Evolutionary conservation across 2,113 vertebrate species (phyloP).

Genomic region (Gracilinanus agilis): DNA sequence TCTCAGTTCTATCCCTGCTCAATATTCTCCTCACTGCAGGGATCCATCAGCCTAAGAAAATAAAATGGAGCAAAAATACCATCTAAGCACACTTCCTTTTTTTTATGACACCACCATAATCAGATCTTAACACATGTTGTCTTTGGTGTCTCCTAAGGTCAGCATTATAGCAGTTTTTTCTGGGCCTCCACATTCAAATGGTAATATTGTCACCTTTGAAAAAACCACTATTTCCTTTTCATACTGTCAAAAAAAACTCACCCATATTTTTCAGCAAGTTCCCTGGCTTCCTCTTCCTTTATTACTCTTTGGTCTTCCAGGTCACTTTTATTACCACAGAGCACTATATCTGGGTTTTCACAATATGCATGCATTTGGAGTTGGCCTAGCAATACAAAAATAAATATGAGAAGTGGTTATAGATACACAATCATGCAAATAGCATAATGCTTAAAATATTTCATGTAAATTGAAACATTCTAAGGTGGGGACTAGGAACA

Average conservation of each 20-base stretch:
- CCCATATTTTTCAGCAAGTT: constrained; percentile 97
- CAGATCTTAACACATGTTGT: neutral
- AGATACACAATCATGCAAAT: neutral
- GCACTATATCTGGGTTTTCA: constrained; percentile 96
- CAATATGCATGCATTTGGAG: constrained; percentile 97
- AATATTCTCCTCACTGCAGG: constrained; percentile 1
- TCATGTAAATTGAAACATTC: constrained; percentile 11
- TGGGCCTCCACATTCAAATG: neutral
- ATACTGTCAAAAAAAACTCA: constrained; percentile 78
- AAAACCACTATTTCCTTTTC: constrained; percentile 19
- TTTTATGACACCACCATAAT: neutral
- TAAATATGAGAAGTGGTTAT: constrained; percentile 19
- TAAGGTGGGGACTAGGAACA: neutral
- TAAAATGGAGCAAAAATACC: neutral
- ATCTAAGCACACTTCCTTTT: neutral
- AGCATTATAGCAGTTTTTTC: neutral
- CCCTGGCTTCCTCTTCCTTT: constrained; percentile 91
- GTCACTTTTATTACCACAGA: constrained; percentile 98
- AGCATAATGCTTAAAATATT: neutral
- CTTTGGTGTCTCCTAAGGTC: neutral
- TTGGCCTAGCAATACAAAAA: constrained; percentile 88
- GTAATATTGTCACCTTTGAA: neutral
- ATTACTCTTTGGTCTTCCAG: constrained; percentile 93
- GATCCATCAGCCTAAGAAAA: neutral
- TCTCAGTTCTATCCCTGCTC: neutral